These are phyloP conservation scores for Brachionus plicatilis DNA, from an alignment of 1,140 invertebrate species.

Conservation along the genomic window DNA sequence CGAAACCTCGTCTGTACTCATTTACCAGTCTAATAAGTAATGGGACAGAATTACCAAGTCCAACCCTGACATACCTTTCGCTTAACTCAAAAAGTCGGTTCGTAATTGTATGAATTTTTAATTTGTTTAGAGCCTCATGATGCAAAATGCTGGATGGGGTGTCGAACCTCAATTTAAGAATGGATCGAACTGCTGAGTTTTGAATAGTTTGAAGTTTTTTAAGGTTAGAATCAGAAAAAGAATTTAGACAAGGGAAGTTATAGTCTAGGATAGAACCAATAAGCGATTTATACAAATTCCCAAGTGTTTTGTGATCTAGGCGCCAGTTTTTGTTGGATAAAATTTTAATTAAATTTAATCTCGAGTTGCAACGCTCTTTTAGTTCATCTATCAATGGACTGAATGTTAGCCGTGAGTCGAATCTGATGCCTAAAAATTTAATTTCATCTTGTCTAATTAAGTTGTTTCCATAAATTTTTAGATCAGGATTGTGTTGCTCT, in stretches of 20 bases:
- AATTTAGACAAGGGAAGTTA: not conserved
- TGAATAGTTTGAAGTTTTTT: too few species aligned
- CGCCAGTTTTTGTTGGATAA: too few species aligned
- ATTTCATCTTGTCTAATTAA: not conserved
- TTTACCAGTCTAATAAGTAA: not conserved
- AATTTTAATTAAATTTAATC: not conserved
- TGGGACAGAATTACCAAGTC: not conserved
- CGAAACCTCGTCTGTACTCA: too few species aligned
- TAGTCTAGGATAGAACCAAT: not conserved
- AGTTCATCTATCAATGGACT: not conserved
- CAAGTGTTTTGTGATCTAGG: not conserved
- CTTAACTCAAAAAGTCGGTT: not conserved
- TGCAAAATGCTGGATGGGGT: not conserved
- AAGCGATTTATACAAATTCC: not conserved
- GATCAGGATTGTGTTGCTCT: too few species aligned
- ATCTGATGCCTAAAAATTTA: not conserved
- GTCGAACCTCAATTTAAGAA: not conserved
- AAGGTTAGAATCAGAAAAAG: not conserved
- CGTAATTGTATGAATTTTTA: not conserved
- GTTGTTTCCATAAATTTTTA: too few species aligned
- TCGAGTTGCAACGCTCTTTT: not conserved
- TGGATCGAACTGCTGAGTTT: too few species aligned
- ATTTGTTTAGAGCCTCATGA: not conserved
- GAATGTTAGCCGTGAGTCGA: not conserved
- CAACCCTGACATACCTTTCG: too few species aligned